These are phyloP conservation scores for Glossosoma conforme DNA, from an alignment of 1,140 invertebrate genomes.

Conservation along the genomic window DNA sequence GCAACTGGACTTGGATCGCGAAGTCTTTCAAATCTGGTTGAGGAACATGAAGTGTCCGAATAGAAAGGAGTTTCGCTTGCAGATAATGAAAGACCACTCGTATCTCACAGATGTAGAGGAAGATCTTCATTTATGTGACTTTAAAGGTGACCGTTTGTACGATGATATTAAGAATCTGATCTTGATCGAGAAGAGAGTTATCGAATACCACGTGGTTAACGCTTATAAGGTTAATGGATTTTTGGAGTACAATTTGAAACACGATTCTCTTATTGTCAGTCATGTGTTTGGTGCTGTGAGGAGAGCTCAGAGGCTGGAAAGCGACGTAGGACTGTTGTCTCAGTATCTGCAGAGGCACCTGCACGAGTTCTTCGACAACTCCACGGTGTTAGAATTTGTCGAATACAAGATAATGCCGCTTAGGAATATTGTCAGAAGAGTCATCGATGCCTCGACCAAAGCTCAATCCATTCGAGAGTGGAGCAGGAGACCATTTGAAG, in stretches of 20 bases:
- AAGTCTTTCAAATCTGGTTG: constrained; percentile 10
- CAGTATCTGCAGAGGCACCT: constrained; percentile 6
- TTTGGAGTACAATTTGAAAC: constrained; percentile 18
- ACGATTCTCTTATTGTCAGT: constrained; percentile 2
- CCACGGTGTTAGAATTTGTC: constrained; percentile 15
- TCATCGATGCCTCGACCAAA: constrained; percentile 3
- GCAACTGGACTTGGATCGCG: constrained; percentile 4
- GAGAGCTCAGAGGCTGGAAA: constrained; percentile 4
- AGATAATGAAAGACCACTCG: neutral
- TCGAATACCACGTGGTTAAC: constrained; percentile 7
- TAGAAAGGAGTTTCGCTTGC: constrained; percentile 1
- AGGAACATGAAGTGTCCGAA: constrained; percentile 6
- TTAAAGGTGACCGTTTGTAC: constrained; percentile 18
- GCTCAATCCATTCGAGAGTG: constrained; percentile 5
- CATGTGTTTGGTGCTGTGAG: constrained; percentile 1
- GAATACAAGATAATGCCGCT: constrained; percentile 21
- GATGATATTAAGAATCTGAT: constrained; percentile 13
- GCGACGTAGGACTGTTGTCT: neutral
- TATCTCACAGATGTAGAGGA: constrained; percentile 16
- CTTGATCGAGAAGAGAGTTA: constrained; percentile 1
- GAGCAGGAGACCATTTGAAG: constrained; percentile 23
- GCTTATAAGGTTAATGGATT: constrained; percentile 17
- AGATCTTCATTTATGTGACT: constrained; percentile 10
- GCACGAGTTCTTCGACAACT: constrained; percentile 16
- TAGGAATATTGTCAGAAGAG: constrained; percentile 9